Evolutionary conservation across 2,113 vertebrate genomes (phyloP).

Genomic region (Neopipo cinnamomea): DNA sequence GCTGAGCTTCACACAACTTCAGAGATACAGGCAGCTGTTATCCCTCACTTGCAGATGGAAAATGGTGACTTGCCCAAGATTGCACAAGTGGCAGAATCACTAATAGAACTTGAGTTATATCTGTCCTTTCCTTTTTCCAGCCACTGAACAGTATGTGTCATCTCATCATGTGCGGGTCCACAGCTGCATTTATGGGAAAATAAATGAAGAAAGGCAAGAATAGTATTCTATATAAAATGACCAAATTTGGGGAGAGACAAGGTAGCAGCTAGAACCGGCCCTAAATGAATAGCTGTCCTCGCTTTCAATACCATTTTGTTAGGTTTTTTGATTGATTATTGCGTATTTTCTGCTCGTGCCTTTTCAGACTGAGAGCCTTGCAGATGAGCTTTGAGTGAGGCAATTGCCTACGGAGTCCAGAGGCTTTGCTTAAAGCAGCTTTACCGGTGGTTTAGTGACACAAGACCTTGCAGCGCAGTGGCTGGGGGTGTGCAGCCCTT

Average conservation of each 20-base stretch:
- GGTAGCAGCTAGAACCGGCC: not conserved
- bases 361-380: conserved; percentile 3
- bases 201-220: conserved; percentile 26
- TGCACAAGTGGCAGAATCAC: conserved; percentile 19
- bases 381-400: not conserved
- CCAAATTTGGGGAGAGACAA: not conserved
- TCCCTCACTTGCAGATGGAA: not conserved
- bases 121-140: conserved; percentile 31
- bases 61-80: conserved; percentile 14
- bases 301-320: not conserved
- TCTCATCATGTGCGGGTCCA: not conserved
- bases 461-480: not conserved
- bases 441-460: not conserved
- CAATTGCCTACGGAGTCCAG: not conserved
- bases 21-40: conserved; percentile 24
- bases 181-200: conserved; percentile 36
- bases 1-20: conserved; percentile 6
- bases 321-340: conserved; percentile 15
- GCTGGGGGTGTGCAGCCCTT: not conserved
- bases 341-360: conserved; percentile 3
- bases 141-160: not conserved
- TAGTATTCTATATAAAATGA: conserved; percentile 15
- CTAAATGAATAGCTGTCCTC: not conserved
- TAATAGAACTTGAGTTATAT: conserved; percentile 23
- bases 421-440: not conserved